phyloP scores from a whole-genome alignment of 2,797 vertebrate species.

The Falco columbarius region DNA sequence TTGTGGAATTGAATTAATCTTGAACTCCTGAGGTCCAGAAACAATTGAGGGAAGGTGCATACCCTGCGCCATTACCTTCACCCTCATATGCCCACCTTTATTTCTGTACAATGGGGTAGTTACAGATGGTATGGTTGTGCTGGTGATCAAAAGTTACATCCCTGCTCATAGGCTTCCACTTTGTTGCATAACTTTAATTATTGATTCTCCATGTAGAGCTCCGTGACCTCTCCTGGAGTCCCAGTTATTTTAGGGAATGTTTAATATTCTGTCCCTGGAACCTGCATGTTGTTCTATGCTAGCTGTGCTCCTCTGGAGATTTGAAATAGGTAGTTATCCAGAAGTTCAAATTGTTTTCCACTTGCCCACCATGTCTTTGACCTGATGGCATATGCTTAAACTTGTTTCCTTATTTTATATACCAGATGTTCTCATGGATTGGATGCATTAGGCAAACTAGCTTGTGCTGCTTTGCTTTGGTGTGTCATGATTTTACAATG shows the following conservation, averaged over 20 bases:
- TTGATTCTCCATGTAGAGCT: neutral
- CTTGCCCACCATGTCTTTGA: neutral
- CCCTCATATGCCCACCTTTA: rapidly evolving
- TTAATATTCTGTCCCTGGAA: neutral
- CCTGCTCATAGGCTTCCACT: neutral
- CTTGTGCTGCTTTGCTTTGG: neutral
- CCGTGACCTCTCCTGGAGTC: neutral
- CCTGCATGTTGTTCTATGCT: neutral
- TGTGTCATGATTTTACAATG: neutral
- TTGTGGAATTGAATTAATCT: neutral
- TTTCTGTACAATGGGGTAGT: neutral
- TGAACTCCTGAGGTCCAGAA: neutral
- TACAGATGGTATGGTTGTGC: neutral
- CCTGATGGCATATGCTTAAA: neutral
- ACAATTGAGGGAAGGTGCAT: neutral
- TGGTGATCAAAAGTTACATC: neutral
- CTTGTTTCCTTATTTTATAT: neutral
- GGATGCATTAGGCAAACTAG: neutral
- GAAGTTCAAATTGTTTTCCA: neutral
- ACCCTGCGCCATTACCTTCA: neutral
- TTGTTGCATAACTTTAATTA: neutral
- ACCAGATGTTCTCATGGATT: neutral
- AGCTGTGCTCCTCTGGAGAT: neutral
- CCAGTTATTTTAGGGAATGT: neutral
- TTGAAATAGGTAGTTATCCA: neutral